A percentile compares a stretch with the other conserved stretches of the same genome.
Conservation (phyloP, 2,113 vertebrate species). For the Sylvia atricapilla region DNA sequence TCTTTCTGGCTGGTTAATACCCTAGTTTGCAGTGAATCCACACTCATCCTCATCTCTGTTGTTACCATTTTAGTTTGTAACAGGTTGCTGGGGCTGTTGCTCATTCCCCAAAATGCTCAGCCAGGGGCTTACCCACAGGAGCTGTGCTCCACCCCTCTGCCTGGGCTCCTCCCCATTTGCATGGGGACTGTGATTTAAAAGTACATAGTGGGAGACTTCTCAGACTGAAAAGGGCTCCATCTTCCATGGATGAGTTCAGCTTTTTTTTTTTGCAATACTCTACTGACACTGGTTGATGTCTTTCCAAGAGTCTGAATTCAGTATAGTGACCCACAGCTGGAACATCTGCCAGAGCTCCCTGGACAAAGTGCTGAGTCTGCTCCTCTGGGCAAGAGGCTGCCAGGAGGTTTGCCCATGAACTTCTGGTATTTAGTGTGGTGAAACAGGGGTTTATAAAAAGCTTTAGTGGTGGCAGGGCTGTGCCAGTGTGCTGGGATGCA, state of each 20-base stretch:
- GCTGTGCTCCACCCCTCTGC: not conserved
- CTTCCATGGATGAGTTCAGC: not conserved
- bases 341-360: not conserved
- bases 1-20: not conserved
- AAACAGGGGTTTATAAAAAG: not conserved
- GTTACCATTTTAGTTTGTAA: not conserved
- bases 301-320: not conserved
- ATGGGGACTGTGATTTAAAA: not conserved
- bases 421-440: not conserved
- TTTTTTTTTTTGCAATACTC: not conserved
- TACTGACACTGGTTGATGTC: accelerated
- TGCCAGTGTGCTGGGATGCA: not conserved
- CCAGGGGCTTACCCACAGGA: accelerated
- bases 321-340: not conserved
- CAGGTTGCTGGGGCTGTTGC: not conserved
- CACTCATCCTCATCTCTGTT: accelerated
- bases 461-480: not conserved
- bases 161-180: not conserved
- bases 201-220: not conserved
- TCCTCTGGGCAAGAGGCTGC: not conserved
- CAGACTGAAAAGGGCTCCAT: not conserved
- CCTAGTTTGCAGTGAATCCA: not conserved
- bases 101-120: not conserved
- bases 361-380: not conserved
- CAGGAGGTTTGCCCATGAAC: not conserved